These are phyloP conservation scores for Pristionchus arcanus DNA, from an alignment of 2,888 invertebrate genomes.

Conservation along the genomic window DNA sequence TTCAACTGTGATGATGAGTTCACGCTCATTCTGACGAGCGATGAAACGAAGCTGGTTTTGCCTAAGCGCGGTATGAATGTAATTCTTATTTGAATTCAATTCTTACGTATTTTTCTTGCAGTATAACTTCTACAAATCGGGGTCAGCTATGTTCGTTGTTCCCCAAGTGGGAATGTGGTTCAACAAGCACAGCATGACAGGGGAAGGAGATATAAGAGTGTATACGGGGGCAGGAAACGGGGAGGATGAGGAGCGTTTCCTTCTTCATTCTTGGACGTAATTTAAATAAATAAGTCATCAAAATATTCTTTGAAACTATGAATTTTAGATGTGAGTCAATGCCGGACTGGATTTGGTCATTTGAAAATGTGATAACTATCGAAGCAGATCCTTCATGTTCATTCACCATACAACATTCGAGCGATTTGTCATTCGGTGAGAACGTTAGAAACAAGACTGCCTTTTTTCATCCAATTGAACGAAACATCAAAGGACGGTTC, in stretches of 20 bases:
- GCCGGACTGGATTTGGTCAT: not conserved
- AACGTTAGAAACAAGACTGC: too few relatives aligned
- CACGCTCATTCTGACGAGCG: not conserved
- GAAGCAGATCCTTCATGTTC: not conserved
- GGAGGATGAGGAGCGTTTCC: not conserved
- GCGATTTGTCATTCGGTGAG: not conserved
- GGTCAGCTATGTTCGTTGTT: not conserved
- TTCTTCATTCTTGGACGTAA: not conserved
- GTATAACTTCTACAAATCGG: not conserved
- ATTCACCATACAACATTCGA: not conserved
- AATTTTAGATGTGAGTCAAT: not conserved
- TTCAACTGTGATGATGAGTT: not conserved
- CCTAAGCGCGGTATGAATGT: not conserved
- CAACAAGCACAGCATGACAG: not conserved
- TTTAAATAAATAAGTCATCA: not conserved
- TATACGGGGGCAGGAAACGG: not conserved
- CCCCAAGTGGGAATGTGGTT: constrained; percentile 8
- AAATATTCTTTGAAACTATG: not conserved
- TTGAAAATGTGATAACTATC: not conserved
- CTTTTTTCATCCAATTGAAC: too few relatives aligned
- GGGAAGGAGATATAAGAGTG: not conserved
- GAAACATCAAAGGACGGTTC: too few relatives aligned
- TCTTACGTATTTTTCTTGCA: not conserved
- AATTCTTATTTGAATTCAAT: not conserved
- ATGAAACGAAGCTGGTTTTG: not conserved